Percentiles rank a stretch among this genome's conserved stretches.
Evolutionary conservation across 2,888 invertebrate genomes (phyloP).

Genomic region (Boloria euphrosyne): DNA sequence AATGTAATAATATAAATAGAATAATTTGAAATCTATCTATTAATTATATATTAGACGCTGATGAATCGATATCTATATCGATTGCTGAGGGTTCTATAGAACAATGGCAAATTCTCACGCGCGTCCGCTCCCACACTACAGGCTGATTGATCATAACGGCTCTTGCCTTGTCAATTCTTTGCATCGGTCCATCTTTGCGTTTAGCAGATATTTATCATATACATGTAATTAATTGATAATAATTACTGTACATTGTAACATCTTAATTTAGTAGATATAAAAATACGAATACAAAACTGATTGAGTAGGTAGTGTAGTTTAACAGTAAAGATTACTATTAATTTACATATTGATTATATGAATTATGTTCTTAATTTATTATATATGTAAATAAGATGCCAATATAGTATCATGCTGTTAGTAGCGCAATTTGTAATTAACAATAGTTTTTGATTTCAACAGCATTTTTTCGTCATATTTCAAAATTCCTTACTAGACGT

Average conservation of each 20-base stretch:
- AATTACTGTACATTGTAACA: not conserved
- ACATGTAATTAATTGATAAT: slow-evolving; percentile 10
- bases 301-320: too few species aligned
- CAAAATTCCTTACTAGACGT: too few species aligned
- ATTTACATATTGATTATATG: too few species aligned
- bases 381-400: too few species aligned
- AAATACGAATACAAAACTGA: too few species aligned
- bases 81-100: slow-evolving; percentile 41
- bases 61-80: slow-evolving; percentile 28
- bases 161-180: slow-evolving; percentile 43
- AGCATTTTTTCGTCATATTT: too few species aligned
- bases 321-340: too few species aligned
- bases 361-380: too few species aligned
- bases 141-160: slow-evolving; percentile 74
- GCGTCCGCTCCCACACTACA: slow-evolving; percentile 64
- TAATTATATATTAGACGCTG: not conserved
- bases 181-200: slow-evolving; percentile 30
- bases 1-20: not conserved
- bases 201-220: not conserved
- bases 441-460: too few species aligned
- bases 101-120: slow-evolving; percentile 74
- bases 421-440: too few species aligned
- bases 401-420: too few species aligned
- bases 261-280: not conserved
- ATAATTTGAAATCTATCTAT: not conserved